Evolutionary conservation across 2,113 vertebrate species (phyloP).

Genomic region (Phyllostomus discolor): DNA sequence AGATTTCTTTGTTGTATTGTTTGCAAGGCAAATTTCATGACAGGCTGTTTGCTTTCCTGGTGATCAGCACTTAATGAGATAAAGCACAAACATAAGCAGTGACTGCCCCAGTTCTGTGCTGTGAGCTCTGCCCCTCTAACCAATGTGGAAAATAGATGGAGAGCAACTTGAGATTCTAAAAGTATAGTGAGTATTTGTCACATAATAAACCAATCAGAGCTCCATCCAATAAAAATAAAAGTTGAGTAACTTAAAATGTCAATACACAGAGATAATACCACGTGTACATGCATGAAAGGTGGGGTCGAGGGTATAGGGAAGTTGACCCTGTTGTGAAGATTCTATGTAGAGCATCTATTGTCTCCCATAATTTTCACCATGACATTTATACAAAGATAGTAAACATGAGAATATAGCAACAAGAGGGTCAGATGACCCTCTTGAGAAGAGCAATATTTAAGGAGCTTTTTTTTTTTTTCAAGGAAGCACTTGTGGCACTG

Average conservation of each 20-base stretch:
- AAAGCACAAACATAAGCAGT: slow-evolving; percentile 27
- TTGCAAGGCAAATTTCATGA: slow-evolving; percentile 63
- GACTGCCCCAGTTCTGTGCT: slow-evolving; percentile 27
- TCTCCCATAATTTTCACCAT: neutral
- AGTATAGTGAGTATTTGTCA: neutral
- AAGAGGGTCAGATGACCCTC: neutral
- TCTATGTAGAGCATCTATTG: neutral
- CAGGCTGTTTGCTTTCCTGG: slow-evolving; percentile 52
- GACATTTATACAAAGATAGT: neutral
- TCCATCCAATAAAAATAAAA: neutral
- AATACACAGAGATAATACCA: neutral
- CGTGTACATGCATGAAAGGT: accelerated
- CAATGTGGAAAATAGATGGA: neutral
- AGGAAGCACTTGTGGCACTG: neutral
- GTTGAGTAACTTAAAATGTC: neutral
- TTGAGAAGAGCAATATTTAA: neutral
- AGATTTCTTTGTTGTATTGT: slow-evolving; percentile 48
- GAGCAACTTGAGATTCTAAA: slow-evolving; percentile 23
- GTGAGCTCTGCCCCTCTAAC: neutral
- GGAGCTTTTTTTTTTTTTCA: neutral
- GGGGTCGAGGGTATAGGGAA: neutral
- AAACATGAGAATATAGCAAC: neutral
- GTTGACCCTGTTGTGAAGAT: neutral
- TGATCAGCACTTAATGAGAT: slow-evolving; percentile 60
- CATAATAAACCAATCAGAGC: neutral